Evolutionary conservation across 2,797 vertebrate species (phyloP).

Genomic region (Microchirus variegatus): DNA sequence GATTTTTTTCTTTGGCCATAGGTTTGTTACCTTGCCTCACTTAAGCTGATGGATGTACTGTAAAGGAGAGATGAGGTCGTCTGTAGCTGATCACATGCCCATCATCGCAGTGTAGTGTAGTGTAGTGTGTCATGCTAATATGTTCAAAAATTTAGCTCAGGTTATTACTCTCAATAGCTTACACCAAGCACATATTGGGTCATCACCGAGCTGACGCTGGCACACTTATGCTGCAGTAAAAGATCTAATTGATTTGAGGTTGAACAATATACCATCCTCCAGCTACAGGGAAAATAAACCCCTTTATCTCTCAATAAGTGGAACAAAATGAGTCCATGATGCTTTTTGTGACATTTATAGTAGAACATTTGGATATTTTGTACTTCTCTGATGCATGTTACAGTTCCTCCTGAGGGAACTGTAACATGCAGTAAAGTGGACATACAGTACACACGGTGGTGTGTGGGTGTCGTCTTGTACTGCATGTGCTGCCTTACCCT

Average conservation of each 20-base stretch:
- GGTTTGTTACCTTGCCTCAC: slow-evolving; percentile 27
- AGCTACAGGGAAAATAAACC: neutral
- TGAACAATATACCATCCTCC: neutral
- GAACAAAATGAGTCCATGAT: neutral
- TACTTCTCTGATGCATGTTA: too few species aligned
- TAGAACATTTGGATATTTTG: too few species aligned
- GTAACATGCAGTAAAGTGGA: neutral
- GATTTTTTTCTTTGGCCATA: slow-evolving; percentile 23
- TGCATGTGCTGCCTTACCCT: slow-evolving; percentile 9
- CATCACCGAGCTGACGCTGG: neutral
- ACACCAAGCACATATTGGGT: neutral
- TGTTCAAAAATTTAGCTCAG: too few species aligned
- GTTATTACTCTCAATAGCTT: neutral
- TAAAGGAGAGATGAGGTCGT: neutral
- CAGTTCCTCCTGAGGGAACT: neutral
- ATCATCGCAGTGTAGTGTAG: neutral
- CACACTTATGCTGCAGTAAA: neutral
- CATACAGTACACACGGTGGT: neutral
- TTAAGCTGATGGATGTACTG: slow-evolving; percentile 37
- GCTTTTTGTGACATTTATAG: too few species aligned
- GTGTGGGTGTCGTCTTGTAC: slow-evolving; percentile 10
- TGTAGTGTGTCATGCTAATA: neutral
- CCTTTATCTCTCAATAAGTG: neutral
- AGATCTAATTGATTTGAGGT: neutral
- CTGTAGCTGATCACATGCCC: neutral